A percentile compares a stretch with the other conserved stretches of the same genome.
Evolutionary conservation across 2,113 vertebrate species (phyloP).

Genomic region (Anolis carolinensis): DNA sequence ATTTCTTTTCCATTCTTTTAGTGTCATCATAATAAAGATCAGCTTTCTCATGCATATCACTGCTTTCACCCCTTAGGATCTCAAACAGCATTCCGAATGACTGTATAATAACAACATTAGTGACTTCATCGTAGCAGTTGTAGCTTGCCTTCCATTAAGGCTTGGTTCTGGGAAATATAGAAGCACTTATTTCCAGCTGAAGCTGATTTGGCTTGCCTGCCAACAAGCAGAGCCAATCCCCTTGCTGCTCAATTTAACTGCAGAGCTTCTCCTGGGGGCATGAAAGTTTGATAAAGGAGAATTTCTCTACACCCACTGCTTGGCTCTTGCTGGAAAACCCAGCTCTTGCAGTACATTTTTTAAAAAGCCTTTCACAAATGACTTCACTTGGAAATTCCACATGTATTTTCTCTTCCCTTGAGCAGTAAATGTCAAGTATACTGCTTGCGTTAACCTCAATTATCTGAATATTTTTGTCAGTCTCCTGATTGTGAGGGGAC

Average conservation of each 20-base stretch:
- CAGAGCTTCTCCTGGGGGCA: slow-evolving; percentile 23
- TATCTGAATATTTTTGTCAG: background rate
- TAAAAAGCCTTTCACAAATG: background rate
- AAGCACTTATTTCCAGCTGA: slow-evolving; percentile 51
- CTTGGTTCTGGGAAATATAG: slow-evolving; percentile 50
- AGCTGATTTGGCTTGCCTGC: slow-evolving; percentile 47
- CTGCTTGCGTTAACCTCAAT: slow-evolving; percentile 26
- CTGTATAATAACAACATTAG: slow-evolving; percentile 43
- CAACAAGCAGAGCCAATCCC: slow-evolving; percentile 27
- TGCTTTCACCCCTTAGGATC: slow-evolving; percentile 61
- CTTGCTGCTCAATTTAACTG: slow-evolving; percentile 26
- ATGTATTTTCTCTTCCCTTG: background rate
- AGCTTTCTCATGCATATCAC: slow-evolving; percentile 58
- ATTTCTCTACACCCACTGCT: background rate
- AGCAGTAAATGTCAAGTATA: slow-evolving; percentile 20
- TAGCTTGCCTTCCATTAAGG: slow-evolving; percentile 61
- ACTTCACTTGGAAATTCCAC: slow-evolving; percentile 36
- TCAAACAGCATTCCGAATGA: slow-evolving; percentile 54
- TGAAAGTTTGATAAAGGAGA: slow-evolving; percentile 25
- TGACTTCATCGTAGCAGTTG: slow-evolving; percentile 51
- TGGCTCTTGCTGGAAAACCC: slow-evolving; percentile 22
- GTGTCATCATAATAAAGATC: slow-evolving; percentile 69
- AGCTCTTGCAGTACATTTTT: slow-evolving; percentile 23
- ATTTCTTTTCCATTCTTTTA: slow-evolving; percentile 54
- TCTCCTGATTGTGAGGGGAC: background rate